Evolutionary conservation across 1,140 invertebrate species (phyloP).

Genomic region (Leptestheria dahalacensis): DNA sequence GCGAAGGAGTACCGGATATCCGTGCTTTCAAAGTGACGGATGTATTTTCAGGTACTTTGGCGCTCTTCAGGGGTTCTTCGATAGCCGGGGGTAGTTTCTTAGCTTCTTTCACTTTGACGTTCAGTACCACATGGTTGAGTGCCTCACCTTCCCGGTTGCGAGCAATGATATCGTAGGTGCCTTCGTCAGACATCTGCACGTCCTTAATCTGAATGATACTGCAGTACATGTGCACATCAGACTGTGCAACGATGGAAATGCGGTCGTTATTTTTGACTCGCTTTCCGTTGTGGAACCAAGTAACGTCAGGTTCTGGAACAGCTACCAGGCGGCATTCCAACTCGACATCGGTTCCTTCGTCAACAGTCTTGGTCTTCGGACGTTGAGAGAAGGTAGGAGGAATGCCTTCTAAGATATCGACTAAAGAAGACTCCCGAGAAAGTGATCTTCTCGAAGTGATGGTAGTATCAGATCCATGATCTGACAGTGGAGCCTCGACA

Average conservation of each 20-base stretch:
- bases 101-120: slow-evolving; percentile 29
- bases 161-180: slow-evolving; percentile 70
- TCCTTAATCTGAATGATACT: slow-evolving; percentile 63
- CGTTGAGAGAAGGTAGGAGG: slow-evolving; percentile 81
- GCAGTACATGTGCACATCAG: slow-evolving; percentile 79
- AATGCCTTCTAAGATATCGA: slow-evolving; percentile 79
- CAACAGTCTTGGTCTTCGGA: slow-evolving; percentile 64
- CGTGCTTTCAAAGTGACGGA: slow-evolving; percentile 54
- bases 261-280: slow-evolving; percentile 46
- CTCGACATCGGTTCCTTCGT: slow-evolving; percentile 60
- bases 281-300: slow-evolving; percentile 61
- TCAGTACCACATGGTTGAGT: slow-evolving; percentile 58
- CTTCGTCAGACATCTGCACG: slow-evolving; percentile 54
- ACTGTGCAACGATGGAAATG: slow-evolving; percentile 54
- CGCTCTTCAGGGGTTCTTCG: slow-evolving; percentile 55
- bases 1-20: slow-evolving; percentile 63
- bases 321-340: slow-evolving; percentile 72
- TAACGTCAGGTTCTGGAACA: slow-evolving; percentile 75
- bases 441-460: slow-evolving; percentile 22
- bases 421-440: slow-evolving; percentile 65
- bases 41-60: slow-evolving; percentile 60
- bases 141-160: slow-evolving; percentile 82
- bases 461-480: slow-evolving; percentile 72
- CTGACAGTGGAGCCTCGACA: slow-evolving; percentile 70
- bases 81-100: slow-evolving; percentile 60